A percentile compares a stretch with the other conserved stretches of the same genome.
These are phyloP conservation scores for Rhizoglyphus robini DNA, from an alignment of 1,140 invertebrate species.

Conservation along the genomic window DNA sequence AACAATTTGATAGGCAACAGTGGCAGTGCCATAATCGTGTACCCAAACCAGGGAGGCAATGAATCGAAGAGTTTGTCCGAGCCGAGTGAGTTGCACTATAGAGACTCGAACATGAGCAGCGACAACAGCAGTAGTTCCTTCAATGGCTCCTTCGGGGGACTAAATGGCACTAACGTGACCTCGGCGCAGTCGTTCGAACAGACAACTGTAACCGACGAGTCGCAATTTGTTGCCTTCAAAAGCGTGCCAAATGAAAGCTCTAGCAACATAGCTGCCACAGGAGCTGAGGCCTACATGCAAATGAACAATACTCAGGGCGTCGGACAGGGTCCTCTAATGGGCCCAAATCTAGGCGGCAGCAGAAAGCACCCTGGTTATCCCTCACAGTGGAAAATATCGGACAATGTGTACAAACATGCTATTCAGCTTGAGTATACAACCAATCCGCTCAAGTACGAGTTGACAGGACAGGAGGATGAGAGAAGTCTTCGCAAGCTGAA, in stretches of 20 bases:
- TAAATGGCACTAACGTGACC: neutral
- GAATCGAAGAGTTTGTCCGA: neutral
- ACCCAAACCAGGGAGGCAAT: neutral
- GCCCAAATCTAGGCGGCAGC: neutral
- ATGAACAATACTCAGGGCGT: neutral
- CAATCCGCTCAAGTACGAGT: neutral
- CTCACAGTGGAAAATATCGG: neutral
- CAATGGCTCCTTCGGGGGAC: neutral
- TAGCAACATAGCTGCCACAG: too few relatives aligned
- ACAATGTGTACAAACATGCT: slow-evolving; percentile 3
- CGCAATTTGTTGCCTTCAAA: too few relatives aligned
- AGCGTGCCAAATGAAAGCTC: too few relatives aligned
- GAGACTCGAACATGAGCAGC: neutral
- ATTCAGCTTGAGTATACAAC: neutral
- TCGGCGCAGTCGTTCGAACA: too few relatives aligned
- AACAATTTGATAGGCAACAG: neutral
- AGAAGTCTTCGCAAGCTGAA: neutral
- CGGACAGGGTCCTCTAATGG: neutral
- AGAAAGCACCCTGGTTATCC: neutral
- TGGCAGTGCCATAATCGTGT: slow-evolving; percentile 3
- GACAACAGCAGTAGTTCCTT: neutral
- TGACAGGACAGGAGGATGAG: neutral
- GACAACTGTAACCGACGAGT: too few relatives aligned
- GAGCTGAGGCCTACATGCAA: too few relatives aligned
- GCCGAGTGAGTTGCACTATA: neutral